These are phyloP conservation scores for Sipha flava DNA, from an alignment of 1,140 invertebrate species.

Conservation along the genomic window DNA sequence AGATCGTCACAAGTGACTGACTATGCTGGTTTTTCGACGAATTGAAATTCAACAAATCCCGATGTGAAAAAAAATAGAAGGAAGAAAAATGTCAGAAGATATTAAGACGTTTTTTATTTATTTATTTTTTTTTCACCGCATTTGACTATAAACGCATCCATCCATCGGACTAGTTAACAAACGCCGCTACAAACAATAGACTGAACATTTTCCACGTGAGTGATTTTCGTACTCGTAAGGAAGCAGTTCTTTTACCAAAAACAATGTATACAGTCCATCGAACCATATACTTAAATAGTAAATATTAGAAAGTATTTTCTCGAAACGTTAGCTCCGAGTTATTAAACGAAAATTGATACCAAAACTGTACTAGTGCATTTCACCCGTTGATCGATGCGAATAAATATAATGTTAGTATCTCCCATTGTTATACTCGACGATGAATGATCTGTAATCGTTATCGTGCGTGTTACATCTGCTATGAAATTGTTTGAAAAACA, in stretches of 20 bases:
- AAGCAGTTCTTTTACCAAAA: not conserved
- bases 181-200: not conserved
- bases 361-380: too few species aligned
- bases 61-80: not conserved
- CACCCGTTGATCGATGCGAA: too few species aligned
- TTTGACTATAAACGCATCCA: not conserved
- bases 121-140: not conserved
- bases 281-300: not conserved
- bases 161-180: constrained; percentile 11
- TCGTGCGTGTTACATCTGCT: not conserved
- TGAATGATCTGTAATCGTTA: too few species aligned
- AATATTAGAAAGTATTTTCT: constrained; percentile 2
- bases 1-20: constrained; percentile 15
- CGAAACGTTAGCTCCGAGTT: not conserved
- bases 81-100: not conserved
- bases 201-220: constrained; percentile 19
- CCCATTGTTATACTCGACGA: not conserved
- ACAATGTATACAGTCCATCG: not conserved
- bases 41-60: not conserved
- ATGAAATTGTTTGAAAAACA: not conserved
- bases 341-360: not conserved
- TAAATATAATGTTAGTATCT: too few species aligned
- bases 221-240: not conserved
- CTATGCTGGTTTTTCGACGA: constrained; percentile 6
- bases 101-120: not conserved